Conservation (phyloP, 1,140 invertebrate species). For the Dreissena rostriformis region DNA sequence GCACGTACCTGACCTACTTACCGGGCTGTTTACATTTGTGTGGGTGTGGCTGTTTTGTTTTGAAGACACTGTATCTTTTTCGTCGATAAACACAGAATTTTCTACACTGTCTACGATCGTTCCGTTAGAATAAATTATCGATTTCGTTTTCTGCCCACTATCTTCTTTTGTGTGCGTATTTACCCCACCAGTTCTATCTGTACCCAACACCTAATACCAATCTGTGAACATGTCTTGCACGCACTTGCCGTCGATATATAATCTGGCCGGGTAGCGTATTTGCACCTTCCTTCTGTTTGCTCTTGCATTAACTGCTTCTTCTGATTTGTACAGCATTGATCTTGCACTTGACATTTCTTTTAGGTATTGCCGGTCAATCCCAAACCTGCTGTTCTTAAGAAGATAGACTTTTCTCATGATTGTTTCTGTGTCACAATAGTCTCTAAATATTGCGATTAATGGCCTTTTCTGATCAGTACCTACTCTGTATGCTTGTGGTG, state of each 20-base stretch:
- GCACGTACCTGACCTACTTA: background rate
- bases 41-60: background rate
- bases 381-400: constrained; percentile 7
- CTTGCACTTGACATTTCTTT: constrained; percentile 18
- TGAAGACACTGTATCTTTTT: background rate
- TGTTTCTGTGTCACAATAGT: constrained; percentile 28
- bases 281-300: constrained; percentile 11
- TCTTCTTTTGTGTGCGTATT: background rate
- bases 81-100: background rate
- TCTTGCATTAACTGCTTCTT: background rate
- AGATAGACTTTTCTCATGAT: constrained; percentile 20
- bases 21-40: background rate
- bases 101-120: background rate
- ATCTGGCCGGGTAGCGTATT: constrained; percentile 25
- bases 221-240: constrained; percentile 28
- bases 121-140: background rate
- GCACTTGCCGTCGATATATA: constrained; percentile 24
- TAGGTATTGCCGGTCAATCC: constrained; percentile 29
- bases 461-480: constrained; percentile 5
- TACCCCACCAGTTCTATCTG: background rate
- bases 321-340: constrained; percentile 20
- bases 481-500: background rate
- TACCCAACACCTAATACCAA: constrained; percentile 14
- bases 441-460: constrained; percentile 31
- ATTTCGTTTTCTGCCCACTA: background rate